A percentile compares a stretch with the other conserved stretches of the same genome.
phyloP scores from a whole-genome alignment of 35 echinoderm and acorn worm genomes.

The Eucidaris tribuloides region DNA sequence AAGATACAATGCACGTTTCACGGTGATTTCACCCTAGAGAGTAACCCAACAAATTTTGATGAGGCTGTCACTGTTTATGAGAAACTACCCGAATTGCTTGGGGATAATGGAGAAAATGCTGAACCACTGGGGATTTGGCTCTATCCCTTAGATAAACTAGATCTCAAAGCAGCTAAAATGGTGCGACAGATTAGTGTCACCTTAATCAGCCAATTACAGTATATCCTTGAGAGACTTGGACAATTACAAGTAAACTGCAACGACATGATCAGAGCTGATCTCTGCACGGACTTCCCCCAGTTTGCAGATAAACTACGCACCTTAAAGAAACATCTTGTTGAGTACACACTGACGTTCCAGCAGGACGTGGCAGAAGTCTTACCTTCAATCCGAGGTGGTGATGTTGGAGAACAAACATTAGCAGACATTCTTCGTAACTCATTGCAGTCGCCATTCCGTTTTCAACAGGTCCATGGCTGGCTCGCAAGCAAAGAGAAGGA shows the following conservation, averaged over 20 bases:
- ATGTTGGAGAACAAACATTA: background rate
- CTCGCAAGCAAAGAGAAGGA: too few relatives aligned
- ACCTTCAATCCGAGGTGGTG: background rate
- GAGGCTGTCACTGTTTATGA: constrained; percentile 3
- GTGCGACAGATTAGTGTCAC: background rate
- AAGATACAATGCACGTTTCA: constrained; percentile 5
- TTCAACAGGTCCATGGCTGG: background rate
- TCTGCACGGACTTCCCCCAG: constrained; percentile 9
- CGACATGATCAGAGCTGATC: background rate
- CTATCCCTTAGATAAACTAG: too few relatives aligned
- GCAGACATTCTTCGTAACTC: background rate
- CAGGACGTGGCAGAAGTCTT: background rate
- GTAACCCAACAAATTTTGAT: background rate
- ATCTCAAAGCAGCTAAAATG: background rate
- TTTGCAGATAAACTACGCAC: too few relatives aligned
- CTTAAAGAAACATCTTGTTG: background rate
- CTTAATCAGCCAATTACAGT: background rate
- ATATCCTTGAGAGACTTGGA: background rate
- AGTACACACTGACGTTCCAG: background rate
- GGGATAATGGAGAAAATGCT: background rate
- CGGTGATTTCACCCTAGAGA: too few relatives aligned
- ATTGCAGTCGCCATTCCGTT: background rate
- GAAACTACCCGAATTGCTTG: constrained; percentile 13
- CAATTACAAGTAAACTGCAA: constrained; percentile 3
- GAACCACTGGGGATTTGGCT: constrained; percentile 15